Base-by-base conservation (phyloP, 2,113 vertebrate species). In the Dromas ardeola region DNA sequence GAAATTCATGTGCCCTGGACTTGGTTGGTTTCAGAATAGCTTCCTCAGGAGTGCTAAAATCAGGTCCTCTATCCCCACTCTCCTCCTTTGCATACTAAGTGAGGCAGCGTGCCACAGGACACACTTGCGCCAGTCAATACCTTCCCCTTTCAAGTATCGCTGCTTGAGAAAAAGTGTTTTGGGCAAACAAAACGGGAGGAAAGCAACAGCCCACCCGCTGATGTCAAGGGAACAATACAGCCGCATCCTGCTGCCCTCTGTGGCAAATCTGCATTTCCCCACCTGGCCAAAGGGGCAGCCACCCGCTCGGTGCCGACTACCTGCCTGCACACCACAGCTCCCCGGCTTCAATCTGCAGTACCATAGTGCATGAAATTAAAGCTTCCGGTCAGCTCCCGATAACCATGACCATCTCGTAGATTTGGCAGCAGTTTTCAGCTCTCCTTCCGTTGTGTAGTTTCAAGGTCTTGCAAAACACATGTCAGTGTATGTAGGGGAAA, bases 51-150 rank as follows among this genome's bases (percentile, higher is more conserved):
- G 19, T 32, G 25, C 66, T 69, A 27, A 67, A 72, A 52, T 36
- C 66, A 77, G 34, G 17, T 52, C 26, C 49, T 23, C 5, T 2
- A 29, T 6, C 4, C 15, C 5, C 40, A 23, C 34, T 43, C 20
- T 65, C 34, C 52, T 79, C 70, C 34, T 52, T 4, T 47, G 15
- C n/a, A 27, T 71, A 45, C 27, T 6, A 21, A 86, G 15, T 0
- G 1, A 67, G 38, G 69, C 81, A 81, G n/a, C 1, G 1, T 38
- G 49, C 62, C 61, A 47, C 18, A 62, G 43, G n/a, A 71, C n/a
- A 7, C 42, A 26, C 36, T 0, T 0, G 2, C 0, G 0, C 10
- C 53, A 49, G 34, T 5, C 1, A 0, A 22, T 4, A n/a, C 34
- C 3, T 1, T 23, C 4, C 9, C 20, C 66, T 50, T 71, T 43